Evolutionary conservation across 1,140 invertebrate species (phyloP), one percentile per base, ranked within the genome.

Genomic region (Heliothis subflexa): DNA sequence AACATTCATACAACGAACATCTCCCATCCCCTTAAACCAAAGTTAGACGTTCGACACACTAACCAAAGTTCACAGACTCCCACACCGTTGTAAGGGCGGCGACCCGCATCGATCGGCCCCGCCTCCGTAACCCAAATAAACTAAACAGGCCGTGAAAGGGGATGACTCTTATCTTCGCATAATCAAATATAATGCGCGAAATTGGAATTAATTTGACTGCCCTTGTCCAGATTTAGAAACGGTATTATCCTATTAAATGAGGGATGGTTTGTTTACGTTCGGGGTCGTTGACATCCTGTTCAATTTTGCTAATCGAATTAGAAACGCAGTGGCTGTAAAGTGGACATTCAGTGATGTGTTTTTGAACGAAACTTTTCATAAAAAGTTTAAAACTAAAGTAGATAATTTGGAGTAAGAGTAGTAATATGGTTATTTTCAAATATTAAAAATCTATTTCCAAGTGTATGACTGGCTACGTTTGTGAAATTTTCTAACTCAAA

Each of bases 81-180:
- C 2, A 50, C 10, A 28, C 18, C 12, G 10, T 33, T 10, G 16
- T 50, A 49, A 50, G 47, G 47, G 66, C 66, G 47, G 0, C 62
- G 16, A 13, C 21, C 13, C 12, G 66, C 12, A 52, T 70, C 66
- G 66, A 70, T 70, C 3, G 5, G 16, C 21, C 66, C 66, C 18
- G 47, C 66, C 66, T 40, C 40, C 62, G 33, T 52, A 70, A 70
- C 66, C 66, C 66, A 70, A 50, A 70, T 70, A 70, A n/a, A 70
- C 9, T 50, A 70, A 70, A 49, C 52, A 25, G 66, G 47, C 66
- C 66, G 16, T 50, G 66, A 50, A 68, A 50, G 66, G 66, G 66
- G 66, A 70, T 70, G 62, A 21, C 18, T 13, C 21, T 28, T 5
- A 16, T 52, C 21, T 52, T 50, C 28, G 47, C 66, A n/a, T 25